These are phyloP conservation scores for Sphinx pinastri DNA, from an alignment of 2,888 invertebrate species.

Conservation along the genomic window DNA sequence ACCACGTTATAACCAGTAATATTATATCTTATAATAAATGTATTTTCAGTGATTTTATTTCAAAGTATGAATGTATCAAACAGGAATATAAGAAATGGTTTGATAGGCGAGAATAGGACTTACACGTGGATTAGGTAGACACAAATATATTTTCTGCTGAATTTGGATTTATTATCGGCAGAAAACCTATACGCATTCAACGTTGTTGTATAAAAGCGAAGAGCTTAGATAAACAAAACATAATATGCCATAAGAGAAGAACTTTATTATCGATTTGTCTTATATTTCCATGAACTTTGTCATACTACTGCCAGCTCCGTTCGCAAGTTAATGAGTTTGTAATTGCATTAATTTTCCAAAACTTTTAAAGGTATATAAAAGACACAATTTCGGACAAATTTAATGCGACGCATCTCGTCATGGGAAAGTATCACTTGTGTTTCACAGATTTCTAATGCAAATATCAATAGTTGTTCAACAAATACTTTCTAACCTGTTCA, in stretches of 20 bases:
- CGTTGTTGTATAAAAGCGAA: no score
- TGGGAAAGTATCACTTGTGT: conserved; percentile 73
- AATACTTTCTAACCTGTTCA: conserved; percentile 76
- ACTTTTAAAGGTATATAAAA: not conserved
- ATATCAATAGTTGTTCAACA: conserved; percentile 71
- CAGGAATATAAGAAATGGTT: no score
- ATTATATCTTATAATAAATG: not conserved
- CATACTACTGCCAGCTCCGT: not conserved
- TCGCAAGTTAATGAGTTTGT: not conserved
- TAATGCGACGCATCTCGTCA: conserved; percentile 50
- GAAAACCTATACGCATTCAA: no score
- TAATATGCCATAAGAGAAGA: no score
- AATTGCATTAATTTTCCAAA: not conserved
- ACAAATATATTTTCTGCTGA: no score
- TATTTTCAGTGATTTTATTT: not conserved
- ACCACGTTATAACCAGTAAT: conserved; percentile 8
- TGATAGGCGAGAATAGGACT: no score
- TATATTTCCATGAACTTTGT: no score
- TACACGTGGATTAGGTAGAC: no score
- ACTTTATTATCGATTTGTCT: no score
- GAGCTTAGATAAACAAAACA: no score
- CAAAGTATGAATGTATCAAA: not conserved
- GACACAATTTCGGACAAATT: conserved; percentile 11
- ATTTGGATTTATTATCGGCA: no score
- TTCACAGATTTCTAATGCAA: conserved; percentile 79